These are phyloP conservation scores for Halisarca cf. caerulea DNA, from an alignment of 37 sponge, comb jelly and placozoan species.

Conservation along the genomic window DNA sequence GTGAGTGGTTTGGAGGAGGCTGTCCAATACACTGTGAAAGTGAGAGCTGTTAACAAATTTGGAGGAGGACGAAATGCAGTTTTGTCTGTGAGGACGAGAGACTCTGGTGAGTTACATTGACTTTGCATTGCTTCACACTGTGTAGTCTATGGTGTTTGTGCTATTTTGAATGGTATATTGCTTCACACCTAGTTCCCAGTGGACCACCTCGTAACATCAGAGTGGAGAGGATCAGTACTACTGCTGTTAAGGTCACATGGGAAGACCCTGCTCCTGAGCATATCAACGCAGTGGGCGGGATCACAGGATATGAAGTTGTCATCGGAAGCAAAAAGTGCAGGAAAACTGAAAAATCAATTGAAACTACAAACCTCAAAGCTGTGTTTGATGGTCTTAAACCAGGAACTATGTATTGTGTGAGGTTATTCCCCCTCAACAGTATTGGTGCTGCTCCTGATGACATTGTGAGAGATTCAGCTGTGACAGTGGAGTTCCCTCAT, in stretches of 20 bases:
- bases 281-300: background rate
- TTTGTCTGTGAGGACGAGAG: too few species aligned
- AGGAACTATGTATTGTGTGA: background rate
- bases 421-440: background rate
- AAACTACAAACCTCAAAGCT: background rate
- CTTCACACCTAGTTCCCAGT: conserved; percentile 4
- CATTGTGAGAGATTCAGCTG: background rate
- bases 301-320: background rate
- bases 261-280: background rate
- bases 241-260: conserved; percentile 1
- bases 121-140: too few species aligned
- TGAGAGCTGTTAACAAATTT: background rate
- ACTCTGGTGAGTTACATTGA: background rate
- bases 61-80: background rate
- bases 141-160: too few species aligned
- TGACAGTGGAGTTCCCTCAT: too few species aligned
- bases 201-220: background rate
- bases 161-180: too few species aligned
- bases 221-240: background rate
- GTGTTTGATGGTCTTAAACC: background rate
- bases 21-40: background rate
- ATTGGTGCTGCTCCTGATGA: background rate
- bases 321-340: background rate
- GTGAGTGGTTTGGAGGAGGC: background rate
- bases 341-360: background rate